Evolutionary conservation across 2,113 vertebrate genomes (phyloP).

Genomic region (Columbina picui): DNA sequence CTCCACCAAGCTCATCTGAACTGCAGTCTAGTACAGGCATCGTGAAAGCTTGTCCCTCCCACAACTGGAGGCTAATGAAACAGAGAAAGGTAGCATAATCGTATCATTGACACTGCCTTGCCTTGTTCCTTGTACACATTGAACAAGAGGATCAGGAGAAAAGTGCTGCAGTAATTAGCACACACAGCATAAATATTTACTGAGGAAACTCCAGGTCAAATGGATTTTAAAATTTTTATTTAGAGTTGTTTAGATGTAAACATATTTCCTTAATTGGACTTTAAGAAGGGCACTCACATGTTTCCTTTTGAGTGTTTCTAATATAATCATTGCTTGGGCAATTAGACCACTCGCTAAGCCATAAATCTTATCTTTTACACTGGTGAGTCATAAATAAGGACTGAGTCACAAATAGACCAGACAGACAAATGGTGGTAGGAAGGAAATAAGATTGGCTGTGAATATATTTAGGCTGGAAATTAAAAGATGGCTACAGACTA

Average conservation of each 20-base stretch:
- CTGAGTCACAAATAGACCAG: slow-evolving; percentile 61
- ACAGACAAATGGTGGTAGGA: slow-evolving; percentile 61
- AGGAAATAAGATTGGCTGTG: slow-evolving; percentile 46
- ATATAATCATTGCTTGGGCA: slow-evolving; percentile 40
- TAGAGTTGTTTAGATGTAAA: slow-evolving; percentile 32
- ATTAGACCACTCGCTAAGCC: slow-evolving; percentile 49
- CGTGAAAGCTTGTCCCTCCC: not conserved
- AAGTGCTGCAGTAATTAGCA: not conserved
- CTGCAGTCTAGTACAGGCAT: not conserved
- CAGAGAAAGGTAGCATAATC: not conserved
- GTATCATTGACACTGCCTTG: not conserved
- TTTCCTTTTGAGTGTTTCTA: slow-evolving; percentile 34
- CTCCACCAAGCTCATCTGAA: not conserved
- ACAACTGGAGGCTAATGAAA: not conserved
- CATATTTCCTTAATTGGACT: slow-evolving; percentile 32
- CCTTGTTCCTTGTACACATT: not conserved
- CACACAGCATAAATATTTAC: slow-evolving; percentile 30
- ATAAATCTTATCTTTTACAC: slow-evolving; percentile 67
- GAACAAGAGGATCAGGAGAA: slow-evolving; percentile 2
- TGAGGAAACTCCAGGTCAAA: slow-evolving; percentile 1
- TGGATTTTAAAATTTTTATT: not conserved
- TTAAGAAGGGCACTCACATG: slow-evolving; percentile 6
- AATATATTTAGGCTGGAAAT: slow-evolving; percentile 49
- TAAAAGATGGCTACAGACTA: slow-evolving; percentile 6
- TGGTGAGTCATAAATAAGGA: slow-evolving; percentile 57